These are phyloP conservation scores for Cromileptes altivelis DNA, from an alignment of 2,113 vertebrate species.

Conservation along the genomic window DNA sequence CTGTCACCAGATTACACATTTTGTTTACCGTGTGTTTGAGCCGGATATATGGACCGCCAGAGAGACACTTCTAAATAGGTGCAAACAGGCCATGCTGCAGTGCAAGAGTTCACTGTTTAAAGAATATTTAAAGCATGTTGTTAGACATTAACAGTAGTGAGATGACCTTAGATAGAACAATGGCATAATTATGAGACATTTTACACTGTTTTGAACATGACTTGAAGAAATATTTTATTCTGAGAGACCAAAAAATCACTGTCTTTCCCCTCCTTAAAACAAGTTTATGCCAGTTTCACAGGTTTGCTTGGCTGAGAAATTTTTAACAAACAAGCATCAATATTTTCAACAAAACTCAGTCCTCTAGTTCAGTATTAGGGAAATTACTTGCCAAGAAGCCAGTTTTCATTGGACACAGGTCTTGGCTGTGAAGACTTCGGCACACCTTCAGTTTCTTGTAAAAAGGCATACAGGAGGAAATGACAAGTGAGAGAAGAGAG, in stretches of 20 bases:
- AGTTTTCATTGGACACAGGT: background rate
- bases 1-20: constrained; percentile 4
- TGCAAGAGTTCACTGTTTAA: background rate
- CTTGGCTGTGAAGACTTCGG: no score
- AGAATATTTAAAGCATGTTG: background rate
- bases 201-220: background rate
- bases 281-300: background rate
- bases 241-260: background rate
- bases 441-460: no score
- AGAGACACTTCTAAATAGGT: background rate
- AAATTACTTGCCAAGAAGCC: background rate
- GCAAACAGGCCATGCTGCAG: background rate
- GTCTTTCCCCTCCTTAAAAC: no score
- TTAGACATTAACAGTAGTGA: background rate
- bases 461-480: no score
- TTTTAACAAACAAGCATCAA: no score
- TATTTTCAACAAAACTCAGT: background rate
- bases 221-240: background rate
- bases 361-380: background rate
- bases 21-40: background rate
- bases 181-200: background rate
- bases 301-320: background rate
- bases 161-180: background rate
- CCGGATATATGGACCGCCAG: background rate
- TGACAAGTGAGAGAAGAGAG: no score